Evolutionary conservation across 2,888 invertebrate genomes (phyloP).

Genomic region (Aphrophora alni): DNA sequence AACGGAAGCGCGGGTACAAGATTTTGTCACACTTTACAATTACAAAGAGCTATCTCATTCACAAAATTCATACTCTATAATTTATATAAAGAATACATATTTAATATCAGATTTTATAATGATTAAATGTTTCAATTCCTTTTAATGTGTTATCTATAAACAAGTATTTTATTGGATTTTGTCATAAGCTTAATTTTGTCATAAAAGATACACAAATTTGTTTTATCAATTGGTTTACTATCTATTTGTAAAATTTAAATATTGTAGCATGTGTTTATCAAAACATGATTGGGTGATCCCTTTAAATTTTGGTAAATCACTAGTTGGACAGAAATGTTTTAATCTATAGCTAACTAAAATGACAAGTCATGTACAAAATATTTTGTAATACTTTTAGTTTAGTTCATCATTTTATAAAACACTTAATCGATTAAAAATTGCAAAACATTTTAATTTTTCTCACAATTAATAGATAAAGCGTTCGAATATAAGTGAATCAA

Average conservation of each 20-base stretch:
- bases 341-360: too few species aligned
- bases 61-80: background rate
- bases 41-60: background rate
- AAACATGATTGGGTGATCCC: too few species aligned
- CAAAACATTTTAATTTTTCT: background rate
- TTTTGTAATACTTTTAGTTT: background rate
- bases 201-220: too few species aligned
- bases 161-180: too few species aligned
- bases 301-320: too few species aligned
- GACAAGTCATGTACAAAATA: background rate
- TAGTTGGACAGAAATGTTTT: too few species aligned
- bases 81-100: background rate
- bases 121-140: background rate
- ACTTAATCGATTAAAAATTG: background rate
- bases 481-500: background rate
- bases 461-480: background rate
- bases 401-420: background rate
- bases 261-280: too few species aligned
- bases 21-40: background rate
- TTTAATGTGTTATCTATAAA: background rate
- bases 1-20: constrained; percentile 31
- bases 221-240: too few species aligned
- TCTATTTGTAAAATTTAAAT: too few species aligned
- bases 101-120: background rate
- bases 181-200: too few species aligned